These are phyloP conservation scores for Cydia strobilella DNA, from an alignment of 1,140 invertebrate genomes.

Conservation along the genomic window DNA sequence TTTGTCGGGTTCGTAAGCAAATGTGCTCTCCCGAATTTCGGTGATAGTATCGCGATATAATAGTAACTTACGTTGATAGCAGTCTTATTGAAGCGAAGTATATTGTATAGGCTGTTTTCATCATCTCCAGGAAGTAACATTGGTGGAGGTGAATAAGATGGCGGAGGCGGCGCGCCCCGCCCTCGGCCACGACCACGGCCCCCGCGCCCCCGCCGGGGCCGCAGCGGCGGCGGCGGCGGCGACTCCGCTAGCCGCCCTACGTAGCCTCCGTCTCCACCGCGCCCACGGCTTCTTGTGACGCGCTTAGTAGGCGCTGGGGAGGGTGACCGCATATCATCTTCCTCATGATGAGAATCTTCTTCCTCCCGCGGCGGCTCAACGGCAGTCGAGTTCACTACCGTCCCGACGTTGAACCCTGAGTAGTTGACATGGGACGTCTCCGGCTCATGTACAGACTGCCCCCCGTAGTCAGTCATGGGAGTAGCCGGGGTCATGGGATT, in stretches of 20 bases:
- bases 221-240: conserved; percentile 62
- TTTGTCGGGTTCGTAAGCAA: too few relatives aligned
- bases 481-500: conserved; percentile 88
- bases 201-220: conserved; percentile 56
- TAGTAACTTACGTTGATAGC: conserved; percentile 86
- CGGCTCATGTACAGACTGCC: conserved; percentile 73
- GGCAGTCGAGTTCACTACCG: conserved; percentile 56
- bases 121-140: conserved; percentile 80
- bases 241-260: conserved; percentile 66
- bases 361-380: conserved; percentile 58
- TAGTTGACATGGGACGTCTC: conserved; percentile 65
- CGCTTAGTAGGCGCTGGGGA: conserved; percentile 73
- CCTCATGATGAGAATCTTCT: conserved; percentile 55
- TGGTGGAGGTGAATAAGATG: conserved; percentile 62
- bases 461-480: conserved; percentile 74
- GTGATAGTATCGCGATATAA: too few relatives aligned
- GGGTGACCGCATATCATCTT: conserved; percentile 64
- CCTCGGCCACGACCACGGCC: conserved; percentile 60
- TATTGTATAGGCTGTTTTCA: conserved; percentile 90
- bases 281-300: conserved; percentile 73
- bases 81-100: conserved; percentile 89
- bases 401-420: conserved; percentile 65
- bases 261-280: conserved; percentile 65
- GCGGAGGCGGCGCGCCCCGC: conserved; percentile 62
- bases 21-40: too few relatives aligned